Evolutionary conservation across 2,113 vertebrate genomes (phyloP), one percentile per base, ranked within the genome.

Genomic region (Sitta europaea): DNA sequence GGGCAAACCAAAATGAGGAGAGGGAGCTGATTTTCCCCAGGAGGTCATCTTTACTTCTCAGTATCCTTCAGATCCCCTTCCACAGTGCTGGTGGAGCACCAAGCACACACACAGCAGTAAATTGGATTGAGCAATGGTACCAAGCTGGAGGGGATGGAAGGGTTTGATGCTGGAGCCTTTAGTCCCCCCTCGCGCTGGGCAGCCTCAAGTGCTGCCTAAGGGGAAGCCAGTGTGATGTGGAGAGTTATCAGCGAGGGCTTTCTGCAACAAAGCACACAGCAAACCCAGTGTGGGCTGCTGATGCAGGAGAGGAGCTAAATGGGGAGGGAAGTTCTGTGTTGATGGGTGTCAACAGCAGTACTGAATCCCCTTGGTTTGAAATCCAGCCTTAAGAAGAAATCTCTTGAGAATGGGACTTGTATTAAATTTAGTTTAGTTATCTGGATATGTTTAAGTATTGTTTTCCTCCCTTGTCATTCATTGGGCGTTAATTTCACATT

Each of bases 401-500:
- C 29, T 57, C 54, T 51, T 63, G 67, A 5, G 22, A 28, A 8
- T 58, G 38, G 27, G 20, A 58, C 23, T 94, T 98, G 15, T 63
- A 28, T 57, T 57, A 62, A 51, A 91, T 72, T 48, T 19, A 36
- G 13, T 73, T 29, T 14, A 58, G 38, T 81, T 63, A 35, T 58
- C 43, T 93, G 88, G 95, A 71, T 95, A 92, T 97, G 96, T 61
- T 70, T 76, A 42, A 71, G 29, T 28, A 53, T 82, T 86, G 36
- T 42, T 96, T 67, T 87, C 96, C 76, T 97, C 21, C n/a, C 58
- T 89, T 93, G 66, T 77, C 42, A 66, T 48, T 96, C 55, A 18
- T 9, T 47, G 47, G 29, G 27, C 88, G 96, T 95, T 98, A 97
- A 94, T 96, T 95, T 85, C 92, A 74, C 62, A 78, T 96, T 95